A percentile compares a stretch with the other conserved stretches of the same genome.
Evolutionary conservation across 1,140 invertebrate species (phyloP).

Genomic region (Olivierus martensii): DNA sequence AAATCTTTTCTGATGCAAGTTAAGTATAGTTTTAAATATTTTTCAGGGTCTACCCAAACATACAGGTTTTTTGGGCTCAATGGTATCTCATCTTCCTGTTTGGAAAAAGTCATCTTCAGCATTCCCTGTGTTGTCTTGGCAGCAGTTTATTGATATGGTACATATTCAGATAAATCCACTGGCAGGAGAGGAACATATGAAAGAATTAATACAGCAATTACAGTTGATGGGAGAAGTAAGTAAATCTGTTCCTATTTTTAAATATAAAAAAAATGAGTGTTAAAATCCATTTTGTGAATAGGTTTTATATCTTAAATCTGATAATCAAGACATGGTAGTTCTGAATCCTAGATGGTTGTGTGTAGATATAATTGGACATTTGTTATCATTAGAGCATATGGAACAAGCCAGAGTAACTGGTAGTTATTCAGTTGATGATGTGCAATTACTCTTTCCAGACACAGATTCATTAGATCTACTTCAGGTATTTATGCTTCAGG

Average conservation of each 20-base stretch:
- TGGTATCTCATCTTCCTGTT: slow-evolving; percentile 38
- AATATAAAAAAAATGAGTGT: no score
- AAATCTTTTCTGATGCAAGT: no score
- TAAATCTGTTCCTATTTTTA: no score
- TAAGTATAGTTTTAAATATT: no score
- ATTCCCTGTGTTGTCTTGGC: slow-evolving; percentile 52
- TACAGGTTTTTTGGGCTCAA: slow-evolving; percentile 46
- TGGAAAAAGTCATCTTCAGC: slow-evolving; percentile 38
- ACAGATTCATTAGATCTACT: slow-evolving; percentile 55
- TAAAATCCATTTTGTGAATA: slow-evolving; percentile 19
- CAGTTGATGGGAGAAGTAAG: slow-evolving; percentile 50
- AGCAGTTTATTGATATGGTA: slow-evolving; percentile 46
- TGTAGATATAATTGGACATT: slow-evolving; percentile 49
- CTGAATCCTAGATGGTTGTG: slow-evolving; percentile 60
- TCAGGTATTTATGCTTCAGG: slow-evolving; percentile 30
- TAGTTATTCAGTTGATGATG: slow-evolving; percentile 61
- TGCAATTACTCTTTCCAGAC: slow-evolving; percentile 57
- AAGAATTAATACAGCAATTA: slow-evolving; percentile 49
- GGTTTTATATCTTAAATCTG: slow-evolving; percentile 38
- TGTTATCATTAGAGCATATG: slow-evolving; percentile 51
- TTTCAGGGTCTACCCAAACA: slow-evolving; percentile 40
- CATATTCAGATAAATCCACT: slow-evolving; percentile 50
- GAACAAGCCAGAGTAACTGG: slow-evolving; percentile 51
- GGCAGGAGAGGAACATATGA: slow-evolving; percentile 49
- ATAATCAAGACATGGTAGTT: slow-evolving; percentile 49